Percentiles rank a stretch among this genome's conserved stretches.
Evolutionary conservation across 1,140 invertebrate genomes (phyloP).

Genomic region (Tetragnatha versicolor): DNA sequence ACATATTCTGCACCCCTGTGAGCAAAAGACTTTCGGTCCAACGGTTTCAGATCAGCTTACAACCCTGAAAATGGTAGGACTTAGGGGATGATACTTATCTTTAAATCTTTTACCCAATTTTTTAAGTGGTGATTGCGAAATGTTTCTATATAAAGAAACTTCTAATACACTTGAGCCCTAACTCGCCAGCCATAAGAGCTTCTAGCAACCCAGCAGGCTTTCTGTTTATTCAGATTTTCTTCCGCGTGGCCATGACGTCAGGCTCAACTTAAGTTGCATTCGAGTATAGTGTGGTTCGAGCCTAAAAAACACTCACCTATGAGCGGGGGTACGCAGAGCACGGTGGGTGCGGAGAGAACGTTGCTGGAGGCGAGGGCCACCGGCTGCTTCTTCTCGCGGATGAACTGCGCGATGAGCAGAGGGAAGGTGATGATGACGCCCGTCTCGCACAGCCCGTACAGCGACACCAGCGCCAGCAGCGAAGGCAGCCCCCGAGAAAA

Average conservation of each 20-base stretch:
- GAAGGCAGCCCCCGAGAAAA: neutral
- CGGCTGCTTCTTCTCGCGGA: conserved; percentile 5
- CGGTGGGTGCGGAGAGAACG: conserved; percentile 21
- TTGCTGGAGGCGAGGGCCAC: conserved; percentile 43
- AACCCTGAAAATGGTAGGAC: neutral
- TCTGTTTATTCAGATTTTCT: too few species aligned
- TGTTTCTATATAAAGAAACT: neutral
- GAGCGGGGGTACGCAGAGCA: conserved; percentile 30
- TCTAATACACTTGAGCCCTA: too few species aligned
- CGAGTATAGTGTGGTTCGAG: too few species aligned
- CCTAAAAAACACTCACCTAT: conserved; percentile 26
- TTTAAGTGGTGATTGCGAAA: too few species aligned
- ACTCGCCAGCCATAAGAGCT: too few species aligned
- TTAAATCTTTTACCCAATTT: neutral
- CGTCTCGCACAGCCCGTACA: conserved; percentile 39
- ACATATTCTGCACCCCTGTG: too few species aligned
- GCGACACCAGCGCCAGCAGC: conserved; percentile 8
- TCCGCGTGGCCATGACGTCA: too few species aligned
- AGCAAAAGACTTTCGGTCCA: too few species aligned
- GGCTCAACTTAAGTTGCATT: too few species aligned
- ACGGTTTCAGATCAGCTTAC: too few species aligned
- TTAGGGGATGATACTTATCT: neutral
- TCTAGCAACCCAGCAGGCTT: too few species aligned
- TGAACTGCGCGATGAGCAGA: conserved; percentile 26
- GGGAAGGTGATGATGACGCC: conserved; percentile 47